Base-by-base conservation (phyloP, 2,888 invertebrate genomes). In the Sabatieria punctata region DNA sequence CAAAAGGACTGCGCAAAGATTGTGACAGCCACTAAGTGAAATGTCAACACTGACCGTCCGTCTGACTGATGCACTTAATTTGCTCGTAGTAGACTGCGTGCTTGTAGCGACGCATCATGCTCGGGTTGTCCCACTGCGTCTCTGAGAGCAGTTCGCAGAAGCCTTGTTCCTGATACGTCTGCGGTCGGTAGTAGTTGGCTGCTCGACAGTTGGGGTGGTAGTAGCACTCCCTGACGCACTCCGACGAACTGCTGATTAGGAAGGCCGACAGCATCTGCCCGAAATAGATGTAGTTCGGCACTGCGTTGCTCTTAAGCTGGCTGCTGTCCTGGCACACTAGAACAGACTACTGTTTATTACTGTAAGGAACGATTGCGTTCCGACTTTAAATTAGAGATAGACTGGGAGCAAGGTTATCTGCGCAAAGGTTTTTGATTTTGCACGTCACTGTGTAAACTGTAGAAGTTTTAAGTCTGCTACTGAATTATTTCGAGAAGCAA, bases 201-300 rank as follows among this genome's bases (percentile, higher is more conserved):
- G 62, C 56, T 38, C 57, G 57, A 53, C 62, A 62, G 30, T 54
- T 54, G 40, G 53, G 49, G 47, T 60, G 57, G 37, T 53, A 51
- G 11, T 60, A 48, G 46, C 62, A 62, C 36, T 53, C 50, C 38
- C 54, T 53, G 6, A 60, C 51, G 43, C 61, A 61, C 24, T 57
- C 55, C 6, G 54, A 53, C 45, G 57, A 52, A 11, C 58, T 58
- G 6, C 55, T 52, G 50, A 57, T 55, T 4, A 2, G 2, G 2
- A 13, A n/a, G 35, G 62, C 57, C 22, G 56, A 57, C 24, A 62
- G 49, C 59, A 62, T 59, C 8, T 55, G 58, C 24, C 62, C 62
- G 45, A 62, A 61, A 43, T 60, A 63, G 46, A 59, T 60, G 48
- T 54, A 61, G 39, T 61, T 59, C 19, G 60, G 63, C 36, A 63